Base-by-base conservation (phyloP, 2,888 invertebrate species). In the Malachius bipustulatus region DNA sequence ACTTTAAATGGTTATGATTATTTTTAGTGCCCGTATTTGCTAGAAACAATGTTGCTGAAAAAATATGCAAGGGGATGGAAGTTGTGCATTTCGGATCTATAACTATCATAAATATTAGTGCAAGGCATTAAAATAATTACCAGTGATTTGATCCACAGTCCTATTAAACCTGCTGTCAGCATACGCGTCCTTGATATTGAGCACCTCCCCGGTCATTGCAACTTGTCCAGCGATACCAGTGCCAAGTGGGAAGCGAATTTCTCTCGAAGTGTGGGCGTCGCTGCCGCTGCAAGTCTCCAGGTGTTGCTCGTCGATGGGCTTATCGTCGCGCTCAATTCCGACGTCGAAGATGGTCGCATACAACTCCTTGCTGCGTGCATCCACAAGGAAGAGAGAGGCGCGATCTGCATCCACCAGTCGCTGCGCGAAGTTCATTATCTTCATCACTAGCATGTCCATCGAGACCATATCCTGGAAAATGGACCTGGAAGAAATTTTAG, bases 391-490 rank as follows among this genome's bases (percentile, higher is more conserved):
- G 12, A 89, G 63, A 0, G 87, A 87, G 0, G 87, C 85, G 16
- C 87, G 63, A 54, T 89, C 88, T 1, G 88, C 88, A 47, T 78
- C 76, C 4, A 88, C 87, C 4, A 88, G 63, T 28, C 74, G 70
- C 56, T 85, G 84, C 1, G 84, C 85, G 54, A 80, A 84, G 55
- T 82, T 81, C 73, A 88, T 76, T 39, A 88, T 81, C 55, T 82
- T 81, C 57, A 81, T 77, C 16, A 88, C 83, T 1, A 88, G 69
- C 38, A 74, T 72, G 48, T 87, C 84, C 67, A 87, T 77, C 44
- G 82, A 82, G 30, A 82, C 77, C 73, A 88, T 87, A 52, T 88
- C 84, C 65, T 87, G 84, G 54, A 89, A 88, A 53, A 88, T 83
- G 4, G 82, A 82, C 57, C 85, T 85, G 61, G 24, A 64, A 60